Base-by-base conservation (phyloP, 2,113 vertebrate genomes). In the Callochromis pleurospilus region DNA sequence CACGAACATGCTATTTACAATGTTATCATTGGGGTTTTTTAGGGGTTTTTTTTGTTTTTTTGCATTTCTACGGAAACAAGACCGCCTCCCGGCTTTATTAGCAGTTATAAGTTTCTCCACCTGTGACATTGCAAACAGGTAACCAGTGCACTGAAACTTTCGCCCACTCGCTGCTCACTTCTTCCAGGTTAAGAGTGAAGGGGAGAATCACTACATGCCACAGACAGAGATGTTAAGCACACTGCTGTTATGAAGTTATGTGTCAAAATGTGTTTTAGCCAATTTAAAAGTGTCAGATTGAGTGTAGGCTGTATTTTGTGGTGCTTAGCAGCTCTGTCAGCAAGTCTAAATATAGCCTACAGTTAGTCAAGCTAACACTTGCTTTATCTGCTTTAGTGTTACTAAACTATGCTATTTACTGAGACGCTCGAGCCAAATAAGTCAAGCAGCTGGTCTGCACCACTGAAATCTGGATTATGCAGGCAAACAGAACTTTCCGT, bases 31-130 rank as follows among this genome's bases (percentile, higher is more conserved):
- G 31, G 40, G 9, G 7, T 11, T 45, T 68, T 73, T 38, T 3
- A 0, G 9, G 26, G 2, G 0, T 8, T 58, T 15, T 24, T 5
- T 17, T 15, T 6, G 1, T 0, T 33, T 2, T 19, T 36, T 36
- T 62, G 9, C 38, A 45, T 45, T 73, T 26, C 8, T 1, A 17
- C 13, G 21, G 21, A 45, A 73, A 75, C 24, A 75, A 47, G 5
- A 47, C 68, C 14, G 4, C 40, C 40, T 24, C 21, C 8, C 38
- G 26, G 65, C 38, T 45, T 73, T 45, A 45, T 15, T 7, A 29
- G 4, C 40, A 11, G 68, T 29, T 47, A 75, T 47, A 75, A 7
- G 24, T 47, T 75, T 29, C 40, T 29, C 24, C 24, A 29, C 40
- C 42, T 17, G 68, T 17, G 24, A 47, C 68, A 2, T 19, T 75